phyloP scores from a whole-genome alignment of 2,113 vertebrate genomes.

The Pterocles orientalis region DNA sequence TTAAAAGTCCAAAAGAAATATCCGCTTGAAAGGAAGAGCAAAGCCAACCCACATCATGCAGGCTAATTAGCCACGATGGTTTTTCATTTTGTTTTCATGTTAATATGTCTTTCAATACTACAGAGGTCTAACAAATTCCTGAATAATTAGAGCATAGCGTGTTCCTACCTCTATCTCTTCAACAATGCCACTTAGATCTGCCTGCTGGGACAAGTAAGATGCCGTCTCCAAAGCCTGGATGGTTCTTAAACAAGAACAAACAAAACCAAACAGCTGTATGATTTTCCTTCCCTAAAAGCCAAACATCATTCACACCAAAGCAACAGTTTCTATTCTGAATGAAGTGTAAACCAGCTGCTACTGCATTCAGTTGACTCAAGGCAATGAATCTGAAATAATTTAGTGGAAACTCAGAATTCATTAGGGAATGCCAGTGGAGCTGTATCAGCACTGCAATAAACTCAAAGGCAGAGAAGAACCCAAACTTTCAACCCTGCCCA shows the following conservation, averaged over 20 bases:
- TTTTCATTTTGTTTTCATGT: neutral
- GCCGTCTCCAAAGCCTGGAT: slow-evolving; percentile 90
- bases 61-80: neutral
- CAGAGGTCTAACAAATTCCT: neutral
- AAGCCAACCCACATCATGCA: neutral
- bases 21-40: neutral
- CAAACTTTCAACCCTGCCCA: neutral
- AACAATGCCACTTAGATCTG: slow-evolving; percentile 89
- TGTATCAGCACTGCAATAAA: neutral
- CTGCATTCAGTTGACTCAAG: neutral
- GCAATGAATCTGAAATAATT: neutral
- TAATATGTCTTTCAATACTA: neutral
- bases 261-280: neutral
- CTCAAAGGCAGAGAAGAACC: neutral
- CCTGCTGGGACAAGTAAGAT: slow-evolving; percentile 91
- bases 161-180: slow-evolving; percentile 94
- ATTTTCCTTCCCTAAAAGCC: slow-evolving; percentile 4
- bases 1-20: neutral
- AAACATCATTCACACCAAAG: neutral
- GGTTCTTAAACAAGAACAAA: slow-evolving; percentile 79
- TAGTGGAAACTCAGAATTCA: neutral
- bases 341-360: neutral
- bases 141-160: neutral
- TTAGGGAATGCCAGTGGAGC: neutral
- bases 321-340: neutral